phyloP scores from a whole-genome alignment of 2,888 invertebrate genomes.

The Hipparchia sbordonii region DNA sequence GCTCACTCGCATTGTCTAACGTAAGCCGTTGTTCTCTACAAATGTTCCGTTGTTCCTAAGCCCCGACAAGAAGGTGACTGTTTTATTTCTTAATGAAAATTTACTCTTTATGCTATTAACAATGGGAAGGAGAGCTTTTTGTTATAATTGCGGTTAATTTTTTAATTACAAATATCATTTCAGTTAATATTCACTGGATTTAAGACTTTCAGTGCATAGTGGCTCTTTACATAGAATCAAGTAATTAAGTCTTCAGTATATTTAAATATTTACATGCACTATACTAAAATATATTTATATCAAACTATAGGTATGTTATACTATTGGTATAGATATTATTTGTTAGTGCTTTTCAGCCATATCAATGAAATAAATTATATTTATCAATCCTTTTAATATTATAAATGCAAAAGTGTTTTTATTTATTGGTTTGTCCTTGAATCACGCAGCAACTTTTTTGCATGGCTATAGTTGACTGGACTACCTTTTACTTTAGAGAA shows the following conservation, averaged over 20 bases:
- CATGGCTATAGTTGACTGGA: no score
- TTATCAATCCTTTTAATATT: no score
- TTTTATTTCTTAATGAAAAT: slow-evolving; percentile 26
- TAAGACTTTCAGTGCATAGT: neutral
- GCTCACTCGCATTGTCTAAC: neutral
- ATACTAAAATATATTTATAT: no score
- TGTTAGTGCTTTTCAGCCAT: neutral
- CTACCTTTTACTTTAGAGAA: no score
- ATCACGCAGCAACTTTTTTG: no score
- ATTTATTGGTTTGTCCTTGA: no score
- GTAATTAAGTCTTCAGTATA: neutral
- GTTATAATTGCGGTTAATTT: slow-evolving; percentile 14
- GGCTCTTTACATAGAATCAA: neutral
- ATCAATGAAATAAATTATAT: no score
- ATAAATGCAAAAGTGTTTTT: no score
- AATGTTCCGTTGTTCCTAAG: slow-evolving; percentile 16
- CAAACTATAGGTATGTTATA: no score
- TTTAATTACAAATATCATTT: slow-evolving; percentile 14
- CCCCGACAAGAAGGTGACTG: slow-evolving; percentile 11
- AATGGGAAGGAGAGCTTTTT: slow-evolving; percentile 17
- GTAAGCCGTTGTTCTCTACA: slow-evolving; percentile 7
- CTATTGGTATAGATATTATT: neutral
- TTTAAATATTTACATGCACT: neutral
- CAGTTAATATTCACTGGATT: neutral
- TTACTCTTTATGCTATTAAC: slow-evolving; percentile 24